A percentile compares a stretch with the other conserved stretches of the same genome.
phyloP scores from a whole-genome alignment of 2,797 vertebrate genomes.

The Yasuhikotakia modesta region DNA sequence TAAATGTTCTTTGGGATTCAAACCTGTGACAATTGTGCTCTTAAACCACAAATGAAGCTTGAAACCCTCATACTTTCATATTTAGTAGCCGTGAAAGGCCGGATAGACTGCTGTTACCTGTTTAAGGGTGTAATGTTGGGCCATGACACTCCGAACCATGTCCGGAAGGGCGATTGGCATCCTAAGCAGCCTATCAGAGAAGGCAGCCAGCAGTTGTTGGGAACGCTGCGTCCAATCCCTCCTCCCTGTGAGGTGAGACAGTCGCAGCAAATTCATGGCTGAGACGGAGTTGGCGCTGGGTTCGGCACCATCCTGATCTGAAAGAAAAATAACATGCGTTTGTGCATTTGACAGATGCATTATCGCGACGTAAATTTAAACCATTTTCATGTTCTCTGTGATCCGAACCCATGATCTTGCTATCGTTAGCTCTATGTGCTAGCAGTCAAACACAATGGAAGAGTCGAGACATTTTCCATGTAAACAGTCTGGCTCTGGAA shows the following conservation, averaged over 20 bases:
- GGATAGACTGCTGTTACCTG: conserved; percentile 73
- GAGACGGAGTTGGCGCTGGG: conserved; percentile 88
- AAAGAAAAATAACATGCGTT: not conserved
- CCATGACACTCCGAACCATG: conserved; percentile 83
- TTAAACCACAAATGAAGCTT: not conserved
- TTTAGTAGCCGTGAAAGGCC: not conserved
- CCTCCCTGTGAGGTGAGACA: conserved; percentile 82
- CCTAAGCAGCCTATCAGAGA: conserved; percentile 83
- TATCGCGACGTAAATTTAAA: too few relatives aligned
- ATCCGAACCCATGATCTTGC: not conserved
- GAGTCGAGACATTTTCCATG: conserved; percentile 27
- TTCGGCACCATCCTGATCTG: conserved; percentile 94
- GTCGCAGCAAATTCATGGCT: conserved; percentile 84
- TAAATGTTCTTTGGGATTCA: not conserved
- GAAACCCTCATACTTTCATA: not conserved
- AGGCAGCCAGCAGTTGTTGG: conserved; percentile 81
- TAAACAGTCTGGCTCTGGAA: conserved; percentile 13
- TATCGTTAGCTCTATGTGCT: not conserved
- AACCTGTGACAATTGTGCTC: not conserved
- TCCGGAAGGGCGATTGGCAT: conserved; percentile 87
- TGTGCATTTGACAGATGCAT: not conserved
- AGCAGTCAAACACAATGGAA: not conserved
- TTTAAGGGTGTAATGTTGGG: conserved; percentile 84
- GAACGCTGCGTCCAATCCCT: conserved; percentile 84
- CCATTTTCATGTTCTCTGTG: not conserved